Evolutionary conservation across 2,797 vertebrate species (phyloP), one percentile per base, ranked within the genome.

Genomic region (Lindbergichthys nudifrons): DNA sequence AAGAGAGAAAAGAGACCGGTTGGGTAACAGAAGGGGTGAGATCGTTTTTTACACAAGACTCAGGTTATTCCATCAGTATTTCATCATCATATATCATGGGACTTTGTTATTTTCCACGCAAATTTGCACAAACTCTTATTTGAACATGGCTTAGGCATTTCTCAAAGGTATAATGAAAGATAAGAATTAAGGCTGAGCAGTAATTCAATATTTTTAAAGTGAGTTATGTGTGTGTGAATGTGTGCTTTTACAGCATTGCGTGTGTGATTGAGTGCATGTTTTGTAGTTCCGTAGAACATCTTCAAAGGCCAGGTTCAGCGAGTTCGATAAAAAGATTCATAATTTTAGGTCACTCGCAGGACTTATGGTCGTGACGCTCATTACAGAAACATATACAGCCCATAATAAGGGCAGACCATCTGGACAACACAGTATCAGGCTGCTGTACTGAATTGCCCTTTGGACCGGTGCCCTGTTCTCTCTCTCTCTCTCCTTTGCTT

Each of bases 381-480:
- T 87, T 84, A 85, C 67, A 76, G 80, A 87, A 87, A 88, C 80
- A 80, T 85, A 87, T 81, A 89, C 51, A 66, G 12, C 56, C 82
- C 79, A 80, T 90, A 91, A 91, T 87, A 90, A 92, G 87, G 65
- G 71, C 64, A 67, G 86, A 82, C 85, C 88, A 92, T 92, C 90
- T 91, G 91, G 90, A 86, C 82, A 86, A 73, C 79, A 78, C 83
- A 70, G 70, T 83, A 76, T 83, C 51, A 73, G 83, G 68, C 82
- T 80, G 81, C 82, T 86, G 83, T 80, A 72, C 88, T 81, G 81
- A 86, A 59, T 50, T 87, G 81, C 78, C 85, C 86, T 89, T 87
- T 92, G 87, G 87, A 88, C 67, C 15, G 70, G 65, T 79, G 83
- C 84, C 72, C 61, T 72, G 65, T 57, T 87, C 81, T 73, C 71